Conservation (phyloP, 1,140 invertebrate species). For the Camponotus vicinus region DNA sequence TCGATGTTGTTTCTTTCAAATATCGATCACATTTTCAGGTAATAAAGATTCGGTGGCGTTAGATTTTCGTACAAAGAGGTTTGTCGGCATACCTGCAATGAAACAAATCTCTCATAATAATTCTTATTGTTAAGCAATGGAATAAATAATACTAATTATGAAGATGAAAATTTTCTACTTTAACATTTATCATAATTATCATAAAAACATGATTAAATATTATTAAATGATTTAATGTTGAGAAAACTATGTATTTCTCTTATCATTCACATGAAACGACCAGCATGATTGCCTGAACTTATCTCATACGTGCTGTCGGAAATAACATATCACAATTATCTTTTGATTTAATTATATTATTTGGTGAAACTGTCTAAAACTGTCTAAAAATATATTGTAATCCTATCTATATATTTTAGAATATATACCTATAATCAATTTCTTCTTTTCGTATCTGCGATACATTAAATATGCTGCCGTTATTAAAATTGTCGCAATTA, state of each 20-base stretch:
- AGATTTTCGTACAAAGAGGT: neutral
- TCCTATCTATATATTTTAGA: neutral
- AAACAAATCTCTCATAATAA: neutral
- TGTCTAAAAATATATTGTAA: neutral
- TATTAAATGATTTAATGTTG: neutral
- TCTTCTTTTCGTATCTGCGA: constrained; percentile 15
- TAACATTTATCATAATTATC: neutral
- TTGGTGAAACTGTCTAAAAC: neutral
- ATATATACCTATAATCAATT: constrained; percentile 27
- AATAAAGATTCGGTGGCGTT: neutral
- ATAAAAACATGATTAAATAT: neutral
- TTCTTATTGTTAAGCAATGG: neutral
- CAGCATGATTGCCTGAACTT: neutral
- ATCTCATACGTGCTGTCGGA: neutral
- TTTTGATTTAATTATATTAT: neutral
- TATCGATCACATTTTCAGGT: neutral
- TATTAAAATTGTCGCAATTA: neutral
- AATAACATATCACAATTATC: neutral
- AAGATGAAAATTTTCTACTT: neutral
- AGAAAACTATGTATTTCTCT: neutral
- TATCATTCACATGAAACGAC: neutral
- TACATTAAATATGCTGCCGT: neutral
- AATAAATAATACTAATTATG: neutral
- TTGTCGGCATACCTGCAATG: neutral
- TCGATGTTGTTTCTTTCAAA: neutral